Conservation (phyloP, 2,113 vertebrate species). For the Panurus biarmicus region DNA sequence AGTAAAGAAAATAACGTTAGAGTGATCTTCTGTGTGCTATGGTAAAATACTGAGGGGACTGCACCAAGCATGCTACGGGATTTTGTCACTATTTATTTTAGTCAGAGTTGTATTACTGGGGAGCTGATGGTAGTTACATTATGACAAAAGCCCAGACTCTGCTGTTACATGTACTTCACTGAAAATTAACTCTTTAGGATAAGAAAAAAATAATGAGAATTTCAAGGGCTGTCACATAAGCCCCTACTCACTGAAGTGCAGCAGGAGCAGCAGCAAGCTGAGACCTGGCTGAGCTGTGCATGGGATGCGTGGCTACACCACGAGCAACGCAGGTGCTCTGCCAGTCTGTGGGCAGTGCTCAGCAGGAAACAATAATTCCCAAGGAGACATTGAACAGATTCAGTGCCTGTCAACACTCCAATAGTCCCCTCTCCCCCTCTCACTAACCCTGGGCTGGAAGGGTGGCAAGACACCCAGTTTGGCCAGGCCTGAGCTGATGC, state of each 20-base stretch:
- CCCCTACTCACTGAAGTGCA: neutral
- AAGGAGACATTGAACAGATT: neutral
- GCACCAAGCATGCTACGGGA: neutral
- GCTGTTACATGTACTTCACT: neutral
- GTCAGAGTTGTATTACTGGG: neutral
- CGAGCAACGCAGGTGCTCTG: neutral
- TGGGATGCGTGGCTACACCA: neutral
- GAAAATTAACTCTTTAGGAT: neutral
- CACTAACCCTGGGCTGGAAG: fast-evolving
- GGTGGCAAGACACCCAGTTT: neutral
- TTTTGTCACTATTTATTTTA: neutral
- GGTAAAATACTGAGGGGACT: neutral
- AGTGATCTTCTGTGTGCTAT: neutral
- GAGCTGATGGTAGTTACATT: neutral
- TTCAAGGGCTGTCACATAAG: neutral
- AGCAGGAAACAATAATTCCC: neutral
- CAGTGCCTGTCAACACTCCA: neutral
- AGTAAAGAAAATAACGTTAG: neutral
- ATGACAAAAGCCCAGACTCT: neutral
- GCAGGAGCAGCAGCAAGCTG: neutral
- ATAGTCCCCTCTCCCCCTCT: neutral
- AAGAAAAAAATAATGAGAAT: neutral
- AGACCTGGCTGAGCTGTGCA: neutral
- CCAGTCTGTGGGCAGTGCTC: neutral
- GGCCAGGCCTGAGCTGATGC: neutral